Conservation (phyloP, 2,888 invertebrate species). For the Drosophila lacicola region DNA sequence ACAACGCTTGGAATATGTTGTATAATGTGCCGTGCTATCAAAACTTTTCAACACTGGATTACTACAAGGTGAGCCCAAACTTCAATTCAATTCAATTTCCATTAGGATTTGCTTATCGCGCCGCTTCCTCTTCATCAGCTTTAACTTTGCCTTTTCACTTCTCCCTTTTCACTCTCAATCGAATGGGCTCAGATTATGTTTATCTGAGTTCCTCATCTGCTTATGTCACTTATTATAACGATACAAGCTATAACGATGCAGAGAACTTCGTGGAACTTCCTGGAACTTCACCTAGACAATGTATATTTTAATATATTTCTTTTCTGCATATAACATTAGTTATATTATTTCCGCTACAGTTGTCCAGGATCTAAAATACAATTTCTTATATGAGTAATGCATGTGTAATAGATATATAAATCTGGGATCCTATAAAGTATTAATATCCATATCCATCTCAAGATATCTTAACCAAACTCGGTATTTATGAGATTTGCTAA, state of each 20-base stretch:
- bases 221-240: conserved; percentile 28
- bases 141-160: not conserved
- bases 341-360: too few relatives aligned
- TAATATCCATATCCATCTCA: too few relatives aligned
- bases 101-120: not conserved
- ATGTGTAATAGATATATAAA: too few relatives aligned
- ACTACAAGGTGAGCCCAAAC: conserved; percentile 83
- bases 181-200: conserved; percentile 1
- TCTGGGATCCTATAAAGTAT: too few relatives aligned
- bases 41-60: conserved; percentile 85
- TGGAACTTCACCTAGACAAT: not conserved
- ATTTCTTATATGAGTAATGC: too few relatives aligned
- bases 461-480: too few relatives aligned
- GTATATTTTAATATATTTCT: too few relatives aligned
- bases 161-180: not conserved
- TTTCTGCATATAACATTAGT: too few relatives aligned
- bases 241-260: not conserved
- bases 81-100: not conserved
- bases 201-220: conserved; percentile 15
- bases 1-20: conserved; percentile 83
- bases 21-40: conserved; percentile 85
- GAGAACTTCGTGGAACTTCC: not conserved
- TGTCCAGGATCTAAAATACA: too few relatives aligned
- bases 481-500: too few relatives aligned
- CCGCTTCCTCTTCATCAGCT: not conserved